Percentiles rank a stretch among this genome's conserved stretches.
phyloP scores from a whole-genome alignment of 2,113 vertebrate genomes.

The Pseudorectes ferrugineus region DNA sequence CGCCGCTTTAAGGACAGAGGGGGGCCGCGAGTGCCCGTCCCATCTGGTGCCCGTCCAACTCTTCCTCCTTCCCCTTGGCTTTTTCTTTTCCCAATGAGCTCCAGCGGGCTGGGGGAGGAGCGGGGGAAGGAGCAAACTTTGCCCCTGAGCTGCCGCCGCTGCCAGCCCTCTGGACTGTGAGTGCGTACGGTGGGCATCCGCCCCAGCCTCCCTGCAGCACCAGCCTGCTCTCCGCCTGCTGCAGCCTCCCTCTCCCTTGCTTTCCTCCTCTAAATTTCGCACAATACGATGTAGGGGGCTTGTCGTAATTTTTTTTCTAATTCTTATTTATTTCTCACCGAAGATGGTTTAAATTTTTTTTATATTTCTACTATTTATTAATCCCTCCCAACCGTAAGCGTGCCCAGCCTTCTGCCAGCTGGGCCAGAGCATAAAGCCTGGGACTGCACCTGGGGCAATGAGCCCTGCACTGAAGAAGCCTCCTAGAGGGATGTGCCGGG shows the following conservation, averaged over 20 bases:
- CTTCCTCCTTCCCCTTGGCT: slow-evolving; percentile 35
- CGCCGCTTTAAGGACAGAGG: slow-evolving; percentile 40
- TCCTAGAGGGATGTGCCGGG: slow-evolving; percentile 42
- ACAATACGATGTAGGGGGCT: slow-evolving; percentile 27
- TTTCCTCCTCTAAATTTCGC: neutral
- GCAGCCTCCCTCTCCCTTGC: neutral
- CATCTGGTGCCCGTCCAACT: slow-evolving; percentile 52
- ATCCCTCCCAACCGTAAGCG: neutral
- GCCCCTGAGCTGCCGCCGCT: slow-evolving; percentile 40
- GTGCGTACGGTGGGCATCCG: slow-evolving; percentile 58
- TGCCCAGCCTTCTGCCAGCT: neutral
- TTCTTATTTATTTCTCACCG: slow-evolving; percentile 27
- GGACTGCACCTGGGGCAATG: slow-evolving; percentile 57
- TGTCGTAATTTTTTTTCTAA: neutral
- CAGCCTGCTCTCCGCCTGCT: slow-evolving; percentile 17
- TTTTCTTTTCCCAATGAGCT: slow-evolving; percentile 57
- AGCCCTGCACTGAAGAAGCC: slow-evolving; percentile 48
- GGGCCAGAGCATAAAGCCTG: slow-evolving; percentile 40
- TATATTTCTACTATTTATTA: slow-evolving; percentile 48
- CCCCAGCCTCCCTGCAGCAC: slow-evolving; percentile 31
- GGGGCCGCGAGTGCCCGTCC: slow-evolving; percentile 26
- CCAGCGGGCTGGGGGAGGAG: slow-evolving; percentile 59
- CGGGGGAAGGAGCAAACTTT: slow-evolving; percentile 58
- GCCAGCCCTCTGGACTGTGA: slow-evolving; percentile 68
- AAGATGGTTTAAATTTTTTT: slow-evolving; percentile 37